Conservation (phyloP, 2,888 invertebrate genomes). For the Microplitis manilae region DNA sequence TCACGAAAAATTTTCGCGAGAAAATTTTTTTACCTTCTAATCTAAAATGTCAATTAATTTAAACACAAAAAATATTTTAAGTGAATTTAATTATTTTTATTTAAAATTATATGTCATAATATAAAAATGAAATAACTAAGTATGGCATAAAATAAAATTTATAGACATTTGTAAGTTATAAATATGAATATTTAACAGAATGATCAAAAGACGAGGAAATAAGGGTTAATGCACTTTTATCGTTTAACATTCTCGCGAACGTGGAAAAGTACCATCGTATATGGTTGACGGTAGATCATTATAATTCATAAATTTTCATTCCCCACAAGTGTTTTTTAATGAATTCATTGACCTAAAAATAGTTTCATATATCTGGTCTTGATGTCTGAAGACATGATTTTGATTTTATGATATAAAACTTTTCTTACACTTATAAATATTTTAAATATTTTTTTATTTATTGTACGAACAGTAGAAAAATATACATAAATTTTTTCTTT, state of each 20-base stretch:
- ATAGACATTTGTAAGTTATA: neutral
- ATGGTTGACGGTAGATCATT: constrained; percentile 9
- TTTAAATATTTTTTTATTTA: neutral
- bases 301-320: constrained; percentile 18
- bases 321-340: constrained; percentile 20
- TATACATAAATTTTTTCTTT: neutral
- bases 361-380: constrained; percentile 10
- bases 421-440: neutral
- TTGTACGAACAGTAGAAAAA: neutral
- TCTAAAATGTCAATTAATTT: too few relatives aligned
- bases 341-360: constrained; percentile 23
- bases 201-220: neutral
- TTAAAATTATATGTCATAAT: too few relatives aligned
- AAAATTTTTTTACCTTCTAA: too few relatives aligned
- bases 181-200: neutral
- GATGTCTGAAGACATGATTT: neutral
- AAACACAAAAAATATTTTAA: too few relatives aligned
- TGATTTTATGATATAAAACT: neutral
- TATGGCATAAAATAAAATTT: neutral
- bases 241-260: neutral
- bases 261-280: constrained; percentile 10
- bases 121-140: too few relatives aligned
- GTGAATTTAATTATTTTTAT: too few relatives aligned
- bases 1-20: too few relatives aligned
- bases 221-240: constrained; percentile 28